Percentiles rank a stretch among this genome's conserved stretches.
Conservation (phyloP, 1,140 invertebrate genomes). For the Coptotermes formosanus region DNA sequence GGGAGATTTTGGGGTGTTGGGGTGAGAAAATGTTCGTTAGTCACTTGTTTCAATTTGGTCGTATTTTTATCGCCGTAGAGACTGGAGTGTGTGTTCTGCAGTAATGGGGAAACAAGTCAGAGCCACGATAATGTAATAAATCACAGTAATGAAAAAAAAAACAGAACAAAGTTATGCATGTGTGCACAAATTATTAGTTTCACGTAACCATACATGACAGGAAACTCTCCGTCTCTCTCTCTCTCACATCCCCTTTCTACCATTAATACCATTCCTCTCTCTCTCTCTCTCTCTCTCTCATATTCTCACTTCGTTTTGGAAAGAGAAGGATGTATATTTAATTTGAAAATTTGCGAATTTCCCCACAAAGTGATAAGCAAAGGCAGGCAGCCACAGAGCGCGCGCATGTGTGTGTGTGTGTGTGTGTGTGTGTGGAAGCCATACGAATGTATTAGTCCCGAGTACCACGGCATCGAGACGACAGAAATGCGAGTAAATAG, state of each 20-base stretch:
- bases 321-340: background rate
- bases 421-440: background rate
- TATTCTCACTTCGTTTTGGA: background rate
- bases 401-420: background rate
- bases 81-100: background rate
- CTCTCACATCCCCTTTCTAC: background rate
- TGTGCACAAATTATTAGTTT: background rate
- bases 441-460: background rate
- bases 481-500: background rate
- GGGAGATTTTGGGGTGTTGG: background rate
- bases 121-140: constrained; percentile 2
- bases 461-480: background rate
- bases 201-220: background rate
- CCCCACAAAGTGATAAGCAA: constrained; percentile 1
- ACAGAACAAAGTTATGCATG: background rate
- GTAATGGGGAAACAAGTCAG: background rate
- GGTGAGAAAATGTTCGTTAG: background rate
- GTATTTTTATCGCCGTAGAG: background rate
- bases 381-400: background rate
- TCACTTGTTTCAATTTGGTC: background rate
- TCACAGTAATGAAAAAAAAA: background rate
- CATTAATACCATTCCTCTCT: background rate
- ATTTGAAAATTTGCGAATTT: constrained; percentile 6
- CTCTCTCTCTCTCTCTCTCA: background rate
- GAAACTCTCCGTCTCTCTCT: background rate